phyloP scores from a whole-genome alignment of 2,888 invertebrate species.

The Erannis defoliaria region DNA sequence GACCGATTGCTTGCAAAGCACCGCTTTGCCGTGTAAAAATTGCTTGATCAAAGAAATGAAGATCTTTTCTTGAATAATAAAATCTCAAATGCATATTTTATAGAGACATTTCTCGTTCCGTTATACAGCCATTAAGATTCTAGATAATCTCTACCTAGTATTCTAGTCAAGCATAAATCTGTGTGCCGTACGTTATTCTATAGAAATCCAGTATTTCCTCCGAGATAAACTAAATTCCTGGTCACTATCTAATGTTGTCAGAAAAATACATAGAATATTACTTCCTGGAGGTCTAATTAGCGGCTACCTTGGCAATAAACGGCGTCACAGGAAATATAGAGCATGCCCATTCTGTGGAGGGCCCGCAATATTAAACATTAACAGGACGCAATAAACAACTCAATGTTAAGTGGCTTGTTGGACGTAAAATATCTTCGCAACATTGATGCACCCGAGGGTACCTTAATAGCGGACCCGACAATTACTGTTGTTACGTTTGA shows the following conservation, averaged over 20 bases:
- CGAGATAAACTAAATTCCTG: constrained; percentile 23
- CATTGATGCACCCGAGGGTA: constrained; percentile 46
- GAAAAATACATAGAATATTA: constrained; percentile 42
- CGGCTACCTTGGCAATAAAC: constrained; percentile 43
- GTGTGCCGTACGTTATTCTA: constrained; percentile 1
- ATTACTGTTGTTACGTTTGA: constrained; percentile 15
- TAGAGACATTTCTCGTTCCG: constrained; percentile 23
- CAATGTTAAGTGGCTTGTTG: constrained; percentile 48
- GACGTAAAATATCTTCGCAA: constrained; percentile 45
- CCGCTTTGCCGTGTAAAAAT: constrained; percentile 35
- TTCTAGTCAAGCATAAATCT: constrained; percentile 17
- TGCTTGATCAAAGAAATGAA: constrained; percentile 34
- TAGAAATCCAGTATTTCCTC: constrained; percentile 9
- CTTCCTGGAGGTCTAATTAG: constrained; percentile 45
- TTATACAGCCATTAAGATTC: constrained; percentile 28
- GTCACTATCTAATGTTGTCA: constrained; percentile 37
- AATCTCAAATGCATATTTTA: constrained; percentile 32
- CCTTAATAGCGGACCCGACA: constrained; percentile 30
- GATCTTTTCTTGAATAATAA: constrained; percentile 36
- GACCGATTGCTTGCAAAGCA: constrained; percentile 36
- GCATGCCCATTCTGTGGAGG: constrained; percentile 40
- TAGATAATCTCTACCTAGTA: constrained; percentile 28
- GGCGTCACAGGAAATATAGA: constrained; percentile 45
- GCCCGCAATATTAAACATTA: constrained; percentile 49
- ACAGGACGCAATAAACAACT: constrained; percentile 48